Conservation (phyloP, 2,797 vertebrate species). For the Phoeniculus purpureus region DNA sequence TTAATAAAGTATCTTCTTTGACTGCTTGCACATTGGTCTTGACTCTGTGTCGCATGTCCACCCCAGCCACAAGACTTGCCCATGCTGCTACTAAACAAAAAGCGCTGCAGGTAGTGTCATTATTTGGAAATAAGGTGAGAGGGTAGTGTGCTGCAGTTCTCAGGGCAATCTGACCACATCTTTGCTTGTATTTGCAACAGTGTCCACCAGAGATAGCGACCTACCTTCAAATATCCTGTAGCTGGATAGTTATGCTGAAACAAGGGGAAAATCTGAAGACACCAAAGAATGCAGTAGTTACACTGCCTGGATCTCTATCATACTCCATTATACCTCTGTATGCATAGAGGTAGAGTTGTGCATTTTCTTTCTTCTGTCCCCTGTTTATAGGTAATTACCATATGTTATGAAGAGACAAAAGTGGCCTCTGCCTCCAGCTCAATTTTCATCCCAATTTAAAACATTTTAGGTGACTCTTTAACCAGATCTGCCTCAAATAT, state of each 20-base stretch:
- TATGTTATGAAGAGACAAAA: not conserved
- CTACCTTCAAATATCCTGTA: not conserved
- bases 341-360: not conserved
- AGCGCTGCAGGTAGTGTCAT: not conserved
- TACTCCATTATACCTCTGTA: too few relatives aligned
- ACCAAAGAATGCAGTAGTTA: not conserved
- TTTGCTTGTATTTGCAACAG: not conserved
- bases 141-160: not conserved
- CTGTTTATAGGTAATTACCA: rapidly evolving
- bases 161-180: rapidly evolving
- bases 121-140: not conserved
- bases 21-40: too few relatives aligned
- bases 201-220: not conserved
- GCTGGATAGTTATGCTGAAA: not conserved
- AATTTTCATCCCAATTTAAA: not conserved
- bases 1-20: too few relatives aligned
- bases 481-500: not conserved
- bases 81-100: not conserved
- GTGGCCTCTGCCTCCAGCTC: not conserved
- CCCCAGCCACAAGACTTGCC: too few relatives aligned
- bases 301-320: not conserved
- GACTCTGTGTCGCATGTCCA: too few relatives aligned
- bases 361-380: not conserved
- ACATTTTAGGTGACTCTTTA: not conserved
- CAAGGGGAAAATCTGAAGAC: not conserved